Evolutionary conservation across 2,797 vertebrate species (phyloP).

Genomic region (Protonibea diacanthus): DNA sequence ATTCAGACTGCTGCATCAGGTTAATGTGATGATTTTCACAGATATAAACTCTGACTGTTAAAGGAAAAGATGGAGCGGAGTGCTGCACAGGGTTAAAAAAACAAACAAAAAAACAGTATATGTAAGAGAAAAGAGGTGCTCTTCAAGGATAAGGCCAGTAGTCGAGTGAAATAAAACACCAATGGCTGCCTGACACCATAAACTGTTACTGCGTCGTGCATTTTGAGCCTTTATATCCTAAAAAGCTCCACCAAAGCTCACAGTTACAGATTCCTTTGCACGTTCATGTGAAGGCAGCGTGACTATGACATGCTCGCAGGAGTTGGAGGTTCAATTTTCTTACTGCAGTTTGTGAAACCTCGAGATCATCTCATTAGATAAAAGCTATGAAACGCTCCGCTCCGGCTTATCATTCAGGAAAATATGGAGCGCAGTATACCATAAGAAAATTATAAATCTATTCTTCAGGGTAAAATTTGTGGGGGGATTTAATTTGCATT

Average conservation of each 20-base stretch:
- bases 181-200: too few relatives aligned
- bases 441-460: conserved; percentile 79
- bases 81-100: too few relatives aligned
- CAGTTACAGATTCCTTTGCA: conserved; percentile 2
- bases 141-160: too few relatives aligned
- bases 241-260: conserved; percentile 16
- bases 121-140: too few relatives aligned
- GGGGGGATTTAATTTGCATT: conserved; percentile 83
- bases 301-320: conserved; percentile 14
- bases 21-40: conserved; percentile 39
- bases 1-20: conserved; percentile 12
- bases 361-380: conserved; percentile 77
- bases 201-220: conserved; percentile 16
- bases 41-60: conserved; percentile 30
- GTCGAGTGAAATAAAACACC: too few relatives aligned
- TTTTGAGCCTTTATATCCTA: conserved; percentile 25
- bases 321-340: conserved; percentile 69
- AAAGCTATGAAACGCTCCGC: conserved; percentile 69
- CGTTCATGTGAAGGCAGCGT: conserved; percentile 25
- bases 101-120: too few relatives aligned
- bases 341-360: conserved; percentile 61
- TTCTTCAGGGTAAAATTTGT: conserved; percentile 80
- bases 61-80: too few relatives aligned
- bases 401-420: conserved; percentile 70
- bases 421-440: conserved; percentile 73